phyloP scores from a whole-genome alignment of 2,888 invertebrate species.

The Acleris sparsana region DNA sequence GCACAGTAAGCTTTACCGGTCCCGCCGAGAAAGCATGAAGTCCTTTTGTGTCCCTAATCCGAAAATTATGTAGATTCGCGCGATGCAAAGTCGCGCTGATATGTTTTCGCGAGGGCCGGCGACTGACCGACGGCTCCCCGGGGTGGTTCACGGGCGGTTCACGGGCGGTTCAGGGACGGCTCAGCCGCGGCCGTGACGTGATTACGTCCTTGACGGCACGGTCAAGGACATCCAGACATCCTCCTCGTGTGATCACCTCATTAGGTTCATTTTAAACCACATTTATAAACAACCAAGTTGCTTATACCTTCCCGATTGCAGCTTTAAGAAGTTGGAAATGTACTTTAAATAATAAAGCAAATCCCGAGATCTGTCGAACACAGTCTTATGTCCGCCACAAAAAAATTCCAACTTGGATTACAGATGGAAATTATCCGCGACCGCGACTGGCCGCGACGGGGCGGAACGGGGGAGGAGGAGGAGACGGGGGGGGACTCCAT shows the following conservation, averaged over 20 bases:
- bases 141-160: too few species aligned
- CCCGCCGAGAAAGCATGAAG: too few species aligned
- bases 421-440: slow-evolving; percentile 26
- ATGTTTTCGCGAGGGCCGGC: too few species aligned
- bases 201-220: not conserved
- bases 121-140: too few species aligned
- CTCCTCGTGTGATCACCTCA: too few species aligned
- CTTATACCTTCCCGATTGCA: not conserved
- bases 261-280: too few species aligned
- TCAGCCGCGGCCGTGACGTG: not conserved
- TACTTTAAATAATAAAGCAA: slow-evolving; percentile 28
- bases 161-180: too few species aligned
- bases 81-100: too few species aligned
- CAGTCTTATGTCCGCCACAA: slow-evolving; percentile 24
- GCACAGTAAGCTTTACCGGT: too few species aligned
- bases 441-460: not conserved
- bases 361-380: slow-evolving; percentile 31
- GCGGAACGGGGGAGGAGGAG: not conserved
- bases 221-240: not conserved
- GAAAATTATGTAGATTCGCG: too few species aligned
- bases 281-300: slow-evolving; percentile 4
- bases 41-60: too few species aligned
- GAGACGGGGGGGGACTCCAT: too few species aligned
- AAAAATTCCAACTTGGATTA: slow-evolving; percentile 25
- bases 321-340: slow-evolving; percentile 23